Percentiles rank a stretch among this genome's conserved stretches.
Conservation (phyloP, 2,113 vertebrate genomes). For the Microcebus lehilahytsara region DNA sequence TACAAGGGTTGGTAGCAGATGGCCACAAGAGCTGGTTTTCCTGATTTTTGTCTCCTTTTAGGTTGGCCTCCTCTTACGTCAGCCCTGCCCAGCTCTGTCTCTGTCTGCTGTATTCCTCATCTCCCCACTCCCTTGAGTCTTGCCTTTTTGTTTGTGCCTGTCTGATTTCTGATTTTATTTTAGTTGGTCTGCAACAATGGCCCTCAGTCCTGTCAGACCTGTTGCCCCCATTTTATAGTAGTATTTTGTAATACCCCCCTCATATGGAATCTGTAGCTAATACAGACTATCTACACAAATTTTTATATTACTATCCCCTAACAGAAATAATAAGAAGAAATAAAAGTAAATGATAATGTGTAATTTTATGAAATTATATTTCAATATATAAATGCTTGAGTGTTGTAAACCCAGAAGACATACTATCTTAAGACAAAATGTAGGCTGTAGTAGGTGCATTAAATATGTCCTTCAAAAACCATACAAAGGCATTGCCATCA, state of each 20-base stretch:
- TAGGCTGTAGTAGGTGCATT: neutral
- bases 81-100: neutral
- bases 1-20: neutral
- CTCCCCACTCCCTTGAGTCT: neutral
- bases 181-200: neutral
- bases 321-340: conserved; percentile 20
- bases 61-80: neutral
- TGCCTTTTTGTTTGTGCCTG: neutral
- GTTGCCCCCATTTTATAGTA: neutral
- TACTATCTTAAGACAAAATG: neutral
- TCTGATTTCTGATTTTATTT: neutral
- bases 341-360: neutral
- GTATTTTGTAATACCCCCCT: neutral
- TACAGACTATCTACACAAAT: neutral
- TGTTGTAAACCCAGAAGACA: neutral
- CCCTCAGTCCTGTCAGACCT: neutral
- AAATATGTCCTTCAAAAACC: neutral
- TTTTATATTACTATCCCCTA: neutral
- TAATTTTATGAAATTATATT: conserved; percentile 13
- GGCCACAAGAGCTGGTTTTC: neutral
- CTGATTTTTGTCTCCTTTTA: neutral
- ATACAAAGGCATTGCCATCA: neutral
- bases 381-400: neutral
- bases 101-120: neutral
- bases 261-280: neutral